phyloP scores from a whole-genome alignment of 2,113 vertebrate species.

The Collichthys lucidus region DNA sequence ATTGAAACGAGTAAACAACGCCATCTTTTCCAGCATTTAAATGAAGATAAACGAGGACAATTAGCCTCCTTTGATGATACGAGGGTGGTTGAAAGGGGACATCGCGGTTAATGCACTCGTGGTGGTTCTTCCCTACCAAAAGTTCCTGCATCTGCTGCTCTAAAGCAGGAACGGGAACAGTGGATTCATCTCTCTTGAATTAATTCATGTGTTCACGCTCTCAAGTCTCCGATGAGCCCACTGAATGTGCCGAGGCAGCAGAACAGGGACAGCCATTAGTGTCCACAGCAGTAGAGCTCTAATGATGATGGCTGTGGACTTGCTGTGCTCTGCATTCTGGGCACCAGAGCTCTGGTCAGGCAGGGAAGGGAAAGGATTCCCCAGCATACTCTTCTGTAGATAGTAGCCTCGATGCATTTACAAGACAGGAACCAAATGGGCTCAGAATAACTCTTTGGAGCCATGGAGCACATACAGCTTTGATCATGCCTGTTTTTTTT shows the following conservation, averaged over 20 bases:
- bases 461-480: conserved; percentile 13
- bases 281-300: conserved; percentile 65
- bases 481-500: conserved; percentile 12
- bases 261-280: conserved; percentile 76
- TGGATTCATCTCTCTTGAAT: conserved; percentile 62
- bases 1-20: conserved; percentile 72
- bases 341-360: conserved; percentile 35
- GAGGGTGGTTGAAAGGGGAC: conserved; percentile 47
- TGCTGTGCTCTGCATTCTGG: conserved; percentile 77
- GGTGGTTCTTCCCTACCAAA: conserved; percentile 7
- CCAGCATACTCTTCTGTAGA: conserved; percentile 43
- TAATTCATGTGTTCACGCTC: conserved; percentile 68
- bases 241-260: conserved; percentile 82
- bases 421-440: conserved; percentile 24
- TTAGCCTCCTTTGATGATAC: conserved; percentile 64
- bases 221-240: conserved; percentile 69
- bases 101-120: conserved; percentile 10
- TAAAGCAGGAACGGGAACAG: conserved; percentile 18
- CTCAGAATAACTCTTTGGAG: conserved; percentile 37
- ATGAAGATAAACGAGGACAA: conserved; percentile 78
- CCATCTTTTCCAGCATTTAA: conserved; percentile 65
- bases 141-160: conserved; percentile 15
- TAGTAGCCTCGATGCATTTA: conserved; percentile 47
- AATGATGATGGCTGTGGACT: conserved; percentile 83
- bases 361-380: conserved; percentile 36